These are phyloP conservation scores for Apis florea DNA, from an alignment of 1,140 invertebrate species.

Conservation along the genomic window DNA sequence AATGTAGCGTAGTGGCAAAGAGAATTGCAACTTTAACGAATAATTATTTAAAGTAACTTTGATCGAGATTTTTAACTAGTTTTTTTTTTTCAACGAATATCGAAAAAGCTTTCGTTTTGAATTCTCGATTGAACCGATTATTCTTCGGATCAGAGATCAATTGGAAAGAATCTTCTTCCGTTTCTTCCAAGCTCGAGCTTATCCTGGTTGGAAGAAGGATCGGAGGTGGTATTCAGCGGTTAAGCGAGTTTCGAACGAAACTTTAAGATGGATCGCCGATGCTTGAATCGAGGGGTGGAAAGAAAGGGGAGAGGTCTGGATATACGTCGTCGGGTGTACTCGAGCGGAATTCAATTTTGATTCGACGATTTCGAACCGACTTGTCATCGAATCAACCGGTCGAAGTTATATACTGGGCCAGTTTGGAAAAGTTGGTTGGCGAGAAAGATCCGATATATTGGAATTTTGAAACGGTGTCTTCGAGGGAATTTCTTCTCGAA, in stretches of 20 bases:
- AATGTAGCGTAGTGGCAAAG: no score
- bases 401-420: no score
- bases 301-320: constrained; percentile 6
- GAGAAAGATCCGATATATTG: neutral
- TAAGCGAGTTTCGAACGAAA: constrained; percentile 5
- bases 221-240: neutral
- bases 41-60: no score
- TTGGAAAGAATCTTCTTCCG: neutral
- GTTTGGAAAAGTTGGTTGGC: no score
- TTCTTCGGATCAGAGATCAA: constrained; percentile 10
- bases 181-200: neutral
- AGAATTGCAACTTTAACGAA: no score
- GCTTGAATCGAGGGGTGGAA: neutral
- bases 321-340: neutral
- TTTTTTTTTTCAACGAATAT: no score
- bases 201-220: neutral
- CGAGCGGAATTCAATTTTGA: neutral
- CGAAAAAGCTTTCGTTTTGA: no score
- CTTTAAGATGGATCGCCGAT: neutral
- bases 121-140: constrained; percentile 11
- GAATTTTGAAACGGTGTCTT: neutral
- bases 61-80: no score
- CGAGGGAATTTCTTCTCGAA: no score
- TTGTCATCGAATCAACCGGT: neutral
- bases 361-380: neutral